Conservation (phyloP, 2,888 invertebrate species). For the Oscheius sp. region DNA sequence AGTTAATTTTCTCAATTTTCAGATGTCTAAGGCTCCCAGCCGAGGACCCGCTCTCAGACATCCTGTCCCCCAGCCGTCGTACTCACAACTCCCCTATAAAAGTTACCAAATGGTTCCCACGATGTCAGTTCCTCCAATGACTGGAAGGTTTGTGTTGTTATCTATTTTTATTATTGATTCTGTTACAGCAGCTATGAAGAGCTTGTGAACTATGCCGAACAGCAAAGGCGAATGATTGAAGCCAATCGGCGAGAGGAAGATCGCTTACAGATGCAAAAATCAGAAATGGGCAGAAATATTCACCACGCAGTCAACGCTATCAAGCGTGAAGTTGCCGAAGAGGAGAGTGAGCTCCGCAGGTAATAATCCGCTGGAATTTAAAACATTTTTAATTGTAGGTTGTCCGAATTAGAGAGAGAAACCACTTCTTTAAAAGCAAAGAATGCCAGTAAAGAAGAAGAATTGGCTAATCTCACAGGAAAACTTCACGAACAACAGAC, state of each 20-base stretch:
- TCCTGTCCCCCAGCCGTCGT: slow-evolving; percentile 16
- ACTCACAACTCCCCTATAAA: slow-evolving; percentile 13
- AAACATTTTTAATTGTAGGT: slow-evolving; percentile 39
- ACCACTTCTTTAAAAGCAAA: slow-evolving; percentile 45
- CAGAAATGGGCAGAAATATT: slow-evolving; percentile 20
- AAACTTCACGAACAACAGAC: slow-evolving; percentile 48
- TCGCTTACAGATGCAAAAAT: slow-evolving; percentile 24
- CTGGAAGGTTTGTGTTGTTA: slow-evolving; percentile 34
- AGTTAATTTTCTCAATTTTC: slow-evolving; percentile 31
- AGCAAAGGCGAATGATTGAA: slow-evolving; percentile 62
- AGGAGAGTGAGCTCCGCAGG: slow-evolving; percentile 62
- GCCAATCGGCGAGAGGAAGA: slow-evolving; percentile 51
- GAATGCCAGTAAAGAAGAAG: slow-evolving; percentile 43
- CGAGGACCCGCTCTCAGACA: slow-evolving; percentile 47
- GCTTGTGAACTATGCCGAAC: slow-evolving; percentile 60
- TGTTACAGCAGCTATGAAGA: slow-evolving; percentile 56
- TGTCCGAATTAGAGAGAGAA: slow-evolving; percentile 54
- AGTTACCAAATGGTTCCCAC: slow-evolving; percentile 42
- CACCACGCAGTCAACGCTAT: slow-evolving; percentile 2
- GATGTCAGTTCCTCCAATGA: slow-evolving; percentile 56
- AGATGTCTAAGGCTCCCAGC: slow-evolving; percentile 60
- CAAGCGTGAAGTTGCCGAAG: slow-evolving; percentile 62
- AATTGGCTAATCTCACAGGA: slow-evolving; percentile 43
- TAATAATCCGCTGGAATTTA: background rate
- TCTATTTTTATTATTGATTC: background rate